phyloP scores from a whole-genome alignment of 2,797 vertebrate species.

The Lepus oiostolus region DNA sequence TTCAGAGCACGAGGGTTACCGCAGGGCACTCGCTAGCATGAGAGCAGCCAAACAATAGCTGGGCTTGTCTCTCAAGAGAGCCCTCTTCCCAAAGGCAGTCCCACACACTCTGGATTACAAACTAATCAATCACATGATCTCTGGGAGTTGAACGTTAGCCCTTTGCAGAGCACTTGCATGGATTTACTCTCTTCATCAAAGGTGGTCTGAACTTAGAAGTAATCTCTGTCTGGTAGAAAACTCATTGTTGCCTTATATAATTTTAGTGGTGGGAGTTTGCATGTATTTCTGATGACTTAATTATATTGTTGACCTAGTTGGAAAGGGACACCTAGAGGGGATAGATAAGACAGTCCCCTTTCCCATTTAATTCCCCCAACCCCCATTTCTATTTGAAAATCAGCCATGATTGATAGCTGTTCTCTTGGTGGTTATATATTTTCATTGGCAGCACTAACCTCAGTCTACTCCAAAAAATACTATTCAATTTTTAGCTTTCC shows the following conservation, averaged over 20 bases:
- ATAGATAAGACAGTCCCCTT: not conserved
- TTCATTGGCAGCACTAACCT: constrained; percentile 67
- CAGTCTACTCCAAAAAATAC: constrained; percentile 82
- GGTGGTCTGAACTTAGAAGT: constrained; percentile 26
- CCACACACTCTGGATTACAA: constrained; percentile 55
- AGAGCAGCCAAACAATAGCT: constrained; percentile 89
- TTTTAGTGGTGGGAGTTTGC: not conserved
- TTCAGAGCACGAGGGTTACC: constrained; percentile 89
- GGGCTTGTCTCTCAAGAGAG: constrained; percentile 88
- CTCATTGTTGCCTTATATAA: not conserved
- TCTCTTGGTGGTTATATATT: constrained; percentile 73
- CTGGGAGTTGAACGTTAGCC: constrained; percentile 59
- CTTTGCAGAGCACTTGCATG: constrained; percentile 61
- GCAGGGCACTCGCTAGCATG: constrained; percentile 87
- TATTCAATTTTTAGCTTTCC: constrained; percentile 85
- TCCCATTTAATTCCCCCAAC: not conserved
- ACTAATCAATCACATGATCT: constrained; percentile 81
- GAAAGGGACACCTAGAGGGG: not conserved
- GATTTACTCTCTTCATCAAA: not conserved
- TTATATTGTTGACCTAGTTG: constrained; percentile 52
- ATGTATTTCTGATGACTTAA: constrained; percentile 39
- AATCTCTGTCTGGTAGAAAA: constrained; percentile 34
- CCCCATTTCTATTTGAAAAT: constrained; percentile 68
- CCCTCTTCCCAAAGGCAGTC: constrained; percentile 77
- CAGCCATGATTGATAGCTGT: constrained; percentile 61